Evolutionary conservation across 2,113 vertebrate species (phyloP).

Genomic region (Trichechus manatus): DNA sequence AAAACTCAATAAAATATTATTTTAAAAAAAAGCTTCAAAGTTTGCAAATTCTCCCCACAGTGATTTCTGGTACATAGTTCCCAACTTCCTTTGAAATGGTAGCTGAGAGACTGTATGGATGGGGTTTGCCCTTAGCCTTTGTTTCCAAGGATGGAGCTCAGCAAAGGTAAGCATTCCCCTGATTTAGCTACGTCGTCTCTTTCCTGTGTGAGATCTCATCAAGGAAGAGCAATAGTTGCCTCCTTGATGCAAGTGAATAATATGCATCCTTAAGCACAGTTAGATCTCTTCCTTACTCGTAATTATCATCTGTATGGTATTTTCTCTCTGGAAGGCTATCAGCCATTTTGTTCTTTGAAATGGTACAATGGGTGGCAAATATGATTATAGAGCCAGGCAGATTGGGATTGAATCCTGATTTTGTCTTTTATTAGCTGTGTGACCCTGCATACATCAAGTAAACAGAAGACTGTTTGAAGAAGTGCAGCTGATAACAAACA

Average conservation of each 20-base stretch:
- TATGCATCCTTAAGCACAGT: not conserved
- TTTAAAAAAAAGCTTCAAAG: not conserved
- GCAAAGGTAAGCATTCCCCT: not conserved
- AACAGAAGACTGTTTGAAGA: not conserved
- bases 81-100: not conserved
- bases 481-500: not conserved
- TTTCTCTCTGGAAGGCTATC: slow-evolving; percentile 22
- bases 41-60: not conserved
- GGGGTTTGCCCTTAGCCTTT: not conserved
- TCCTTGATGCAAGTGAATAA: slow-evolving; percentile 3
- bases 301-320: not conserved
- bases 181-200: not conserved
- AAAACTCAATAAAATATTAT: too few species aligned
- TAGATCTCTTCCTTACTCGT: not conserved
- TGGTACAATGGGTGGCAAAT: not conserved
- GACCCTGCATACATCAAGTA: not conserved
- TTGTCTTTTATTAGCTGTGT: not conserved
- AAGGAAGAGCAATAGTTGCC: not conserved
- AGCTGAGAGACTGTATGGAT: not conserved
- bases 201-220: not conserved
- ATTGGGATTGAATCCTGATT: not conserved
- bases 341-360: slow-evolving; percentile 36
- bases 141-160: not conserved
- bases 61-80: not conserved
- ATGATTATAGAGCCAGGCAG: not conserved